Percentiles rank a stretch among this genome's conserved stretches.
phyloP scores from a whole-genome alignment of 2,888 invertebrate genomes.

The Fragum whitleyi region DNA sequence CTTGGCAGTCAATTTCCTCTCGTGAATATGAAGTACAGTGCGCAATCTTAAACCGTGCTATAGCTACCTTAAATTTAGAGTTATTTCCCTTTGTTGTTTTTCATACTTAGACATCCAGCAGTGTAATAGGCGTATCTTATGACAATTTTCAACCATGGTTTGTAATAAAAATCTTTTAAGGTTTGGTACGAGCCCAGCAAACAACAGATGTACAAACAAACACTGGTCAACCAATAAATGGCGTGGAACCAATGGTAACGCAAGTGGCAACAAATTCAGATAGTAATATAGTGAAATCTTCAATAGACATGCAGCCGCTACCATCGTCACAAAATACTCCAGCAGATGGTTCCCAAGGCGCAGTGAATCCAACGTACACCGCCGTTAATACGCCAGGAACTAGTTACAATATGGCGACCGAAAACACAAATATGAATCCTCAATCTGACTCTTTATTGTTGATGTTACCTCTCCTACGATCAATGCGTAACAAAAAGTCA shows the following conservation, averaged over 20 bases:
- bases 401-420: background rate
- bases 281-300: background rate
- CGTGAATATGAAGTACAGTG: too few species aligned
- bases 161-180: too few species aligned
- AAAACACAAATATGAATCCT: background rate
- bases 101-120: too few species aligned
- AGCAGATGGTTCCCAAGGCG: background rate
- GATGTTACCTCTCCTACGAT: background rate
- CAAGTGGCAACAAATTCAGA: background rate
- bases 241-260: background rate
- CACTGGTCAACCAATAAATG: background rate
- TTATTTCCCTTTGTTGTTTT: too few species aligned
- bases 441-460: background rate
- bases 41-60: too few species aligned
- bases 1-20: too few species aligned
- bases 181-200: background rate
- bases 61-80: too few species aligned
- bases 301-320: background rate
- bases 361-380: constrained; percentile 3
- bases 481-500: background rate
- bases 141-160: too few species aligned
- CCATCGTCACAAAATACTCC: background rate
- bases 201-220: background rate
- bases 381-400: background rate
- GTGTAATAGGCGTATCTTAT: too few species aligned